phyloP scores from a whole-genome alignment of 2,113 vertebrate species.

The Trinectes maculatus region DNA sequence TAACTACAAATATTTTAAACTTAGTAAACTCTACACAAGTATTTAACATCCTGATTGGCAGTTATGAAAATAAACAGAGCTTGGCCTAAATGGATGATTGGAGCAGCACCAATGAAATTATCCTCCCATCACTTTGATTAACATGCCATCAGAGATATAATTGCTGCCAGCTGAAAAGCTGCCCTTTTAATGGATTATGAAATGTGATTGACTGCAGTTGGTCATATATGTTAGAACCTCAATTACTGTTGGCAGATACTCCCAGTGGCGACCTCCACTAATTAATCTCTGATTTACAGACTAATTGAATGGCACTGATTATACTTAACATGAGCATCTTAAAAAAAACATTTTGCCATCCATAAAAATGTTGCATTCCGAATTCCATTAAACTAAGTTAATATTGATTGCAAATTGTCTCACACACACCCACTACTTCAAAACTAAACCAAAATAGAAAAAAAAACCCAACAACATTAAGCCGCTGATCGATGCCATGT shows the following conservation, averaged over 20 bases:
- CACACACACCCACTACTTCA: conserved; percentile 39
- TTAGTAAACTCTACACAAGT: background rate
- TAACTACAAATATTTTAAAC: background rate
- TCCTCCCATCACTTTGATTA: conserved; percentile 55
- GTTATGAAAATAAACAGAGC: conserved; percentile 21
- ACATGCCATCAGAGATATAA: conserved; percentile 50
- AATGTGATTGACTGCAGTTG: conserved; percentile 61
- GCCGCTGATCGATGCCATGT: conserved; percentile 77
- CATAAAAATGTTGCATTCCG: conserved; percentile 23
- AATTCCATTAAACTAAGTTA: conserved; percentile 35
- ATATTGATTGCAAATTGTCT: conserved; percentile 62
- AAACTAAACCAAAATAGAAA: conserved; percentile 19
- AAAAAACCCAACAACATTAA: conserved; percentile 55
- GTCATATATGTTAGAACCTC: conserved; percentile 50
- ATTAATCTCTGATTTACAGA: conserved; percentile 57
- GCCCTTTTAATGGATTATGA: conserved; percentile 45
- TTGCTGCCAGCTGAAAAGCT: conserved; percentile 42
- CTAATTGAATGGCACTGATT: conserved; percentile 48
- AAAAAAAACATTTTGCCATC: conserved; percentile 1
- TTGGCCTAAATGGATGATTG: conserved; percentile 33
- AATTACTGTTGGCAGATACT: conserved; percentile 59
- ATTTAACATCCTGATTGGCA: conserved; percentile 37
- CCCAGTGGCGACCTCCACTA: conserved; percentile 42
- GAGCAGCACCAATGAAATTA: conserved; percentile 52
- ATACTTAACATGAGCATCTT: conserved; percentile 14